Base-by-base conservation (phyloP, 2,888 invertebrate species). In the Andrena minutula region DNA sequence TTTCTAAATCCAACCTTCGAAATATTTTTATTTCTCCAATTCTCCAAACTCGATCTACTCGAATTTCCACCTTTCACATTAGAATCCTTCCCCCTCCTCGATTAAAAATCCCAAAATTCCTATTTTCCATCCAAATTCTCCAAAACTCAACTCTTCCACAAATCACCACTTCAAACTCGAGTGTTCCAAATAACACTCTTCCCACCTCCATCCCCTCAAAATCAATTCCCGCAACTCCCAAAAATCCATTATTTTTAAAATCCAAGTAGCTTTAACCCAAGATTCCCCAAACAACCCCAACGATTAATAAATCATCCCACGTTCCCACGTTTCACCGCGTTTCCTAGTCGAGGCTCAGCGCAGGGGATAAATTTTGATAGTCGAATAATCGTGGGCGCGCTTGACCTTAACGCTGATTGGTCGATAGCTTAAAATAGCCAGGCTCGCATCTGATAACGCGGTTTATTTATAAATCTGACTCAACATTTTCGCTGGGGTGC, bases 341-440 rank as follows among this genome's bases (percentile, higher is more conserved):
- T 7, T 61, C 47, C 8, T 86, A 91, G 90, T 90, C 90, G 91
- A 91, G 91, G 90, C 91, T 92, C 84, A 28, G 74, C 74, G 73
- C 53, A 66, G 81, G 73, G 88, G 86, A 89, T 84, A 83, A 84
- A 83, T 82, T 82, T 85, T 84, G 89, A 82, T 86, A 88, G 85
- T 85, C 83, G 82, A 86, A 73, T 86, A 79, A 87, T 86, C 86
- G 78, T 84, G 84, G 88, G 88, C 88, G 89, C 85, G 90, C 86
- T 89, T 92, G 92, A 93, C 92, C 92, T 93, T 93, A 93, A 86
- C 90, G 90, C 86, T 89, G 90, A 93, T 92, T 92, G 92, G 91
- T 93, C 92, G 92, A 93, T 93, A 92, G 83, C 92, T 91, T 87
- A 91, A 93, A 93, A 92, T 92, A 93, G 91, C 91, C 82, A 81